Evolutionary conservation across 2,888 invertebrate species (phyloP).

Genomic region (Phortica magna): DNA sequence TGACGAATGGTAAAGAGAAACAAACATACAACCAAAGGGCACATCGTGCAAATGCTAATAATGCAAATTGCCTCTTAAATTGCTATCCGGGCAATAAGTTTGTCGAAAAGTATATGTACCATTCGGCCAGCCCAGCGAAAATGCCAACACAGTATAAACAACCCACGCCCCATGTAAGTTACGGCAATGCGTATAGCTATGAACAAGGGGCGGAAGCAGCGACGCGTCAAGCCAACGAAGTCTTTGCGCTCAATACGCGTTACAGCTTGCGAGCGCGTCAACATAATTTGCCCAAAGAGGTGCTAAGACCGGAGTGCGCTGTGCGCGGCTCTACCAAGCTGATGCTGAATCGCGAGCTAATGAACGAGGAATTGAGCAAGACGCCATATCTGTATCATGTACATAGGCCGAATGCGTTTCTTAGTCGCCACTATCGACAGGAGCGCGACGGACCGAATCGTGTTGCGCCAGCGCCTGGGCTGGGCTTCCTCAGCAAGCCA

Average conservation of each 20-base stretch:
- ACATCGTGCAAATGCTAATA: background rate
- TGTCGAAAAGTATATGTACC: slow-evolving; percentile 12
- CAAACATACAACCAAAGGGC: background rate
- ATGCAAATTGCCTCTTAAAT: background rate
- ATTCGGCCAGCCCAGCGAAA: background rate
- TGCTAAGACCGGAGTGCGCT: background rate
- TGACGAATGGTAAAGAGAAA: background rate
- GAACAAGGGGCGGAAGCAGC: background rate
- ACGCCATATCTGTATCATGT: slow-evolving; percentile 17
- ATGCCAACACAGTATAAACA: background rate
- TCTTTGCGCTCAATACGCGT: background rate
- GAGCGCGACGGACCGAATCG: slow-evolving; percentile 22
- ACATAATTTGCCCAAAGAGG: background rate
- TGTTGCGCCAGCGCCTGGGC: slow-evolving; percentile 1
- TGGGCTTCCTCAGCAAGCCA: slow-evolving; percentile 24
- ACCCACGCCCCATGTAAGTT: background rate
- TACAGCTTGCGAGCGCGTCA: background rate
- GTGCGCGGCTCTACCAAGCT: background rate
- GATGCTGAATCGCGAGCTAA: background rate
- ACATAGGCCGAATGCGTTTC: slow-evolving; percentile 8
- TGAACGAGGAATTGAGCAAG: slow-evolving; percentile 5
- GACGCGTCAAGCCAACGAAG: background rate
- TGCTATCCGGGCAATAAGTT: slow-evolving; percentile 8
- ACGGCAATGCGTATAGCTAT: too few species aligned
- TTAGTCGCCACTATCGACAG: slow-evolving; percentile 2